A percentile compares a stretch with the other conserved stretches of the same genome.
Evolutionary conservation across 2,888 invertebrate genomes (phyloP).

Genomic region (Suillia variegata): DNA sequence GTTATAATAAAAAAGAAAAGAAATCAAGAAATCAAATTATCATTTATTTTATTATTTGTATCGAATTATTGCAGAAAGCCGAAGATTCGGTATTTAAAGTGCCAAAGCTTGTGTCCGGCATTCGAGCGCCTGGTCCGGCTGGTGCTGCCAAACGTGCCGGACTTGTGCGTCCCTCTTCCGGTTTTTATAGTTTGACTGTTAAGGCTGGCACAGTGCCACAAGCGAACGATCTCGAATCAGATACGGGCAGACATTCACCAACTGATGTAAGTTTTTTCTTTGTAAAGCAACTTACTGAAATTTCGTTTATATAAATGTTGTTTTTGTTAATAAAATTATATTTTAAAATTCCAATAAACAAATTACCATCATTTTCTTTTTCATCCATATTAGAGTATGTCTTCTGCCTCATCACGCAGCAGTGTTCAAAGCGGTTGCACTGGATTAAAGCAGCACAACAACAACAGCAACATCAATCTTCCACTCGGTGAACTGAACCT

Average conservation of each 20-base stretch:
- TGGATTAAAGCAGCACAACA: conserved; percentile 19
- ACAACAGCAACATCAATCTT: conserved; percentile 10
- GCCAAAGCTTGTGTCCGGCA: conserved; percentile 50
- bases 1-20: too few relatives aligned
- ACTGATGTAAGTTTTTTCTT: conserved; percentile 48
- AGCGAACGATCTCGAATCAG: conserved; percentile 44
- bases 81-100: conserved; percentile 53
- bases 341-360: not conserved
- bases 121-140: conserved; percentile 44
- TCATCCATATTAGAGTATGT: conserved; percentile 49
- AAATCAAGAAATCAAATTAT: too few relatives aligned
- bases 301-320: not conserved
- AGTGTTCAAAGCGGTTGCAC: conserved; percentile 46
- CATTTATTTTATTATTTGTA: not conserved
- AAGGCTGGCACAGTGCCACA: conserved; percentile 31
- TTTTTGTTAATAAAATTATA: conserved; percentile 2
- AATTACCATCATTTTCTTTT: not conserved
- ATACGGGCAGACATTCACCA: conserved; percentile 50
- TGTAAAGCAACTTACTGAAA: too few relatives aligned
- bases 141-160: conserved; percentile 46
- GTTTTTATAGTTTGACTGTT: conserved; percentile 54
- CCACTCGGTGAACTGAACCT: conserved; percentile 35
- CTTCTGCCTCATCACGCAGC: conserved; percentile 56
- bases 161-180: conserved; percentile 57
- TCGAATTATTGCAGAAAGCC: conserved; percentile 30